Percentiles rank a stretch among this genome's conserved stretches.
Conservation (phyloP, 92 coral and sea anemone species). For the Porites cylindrica region DNA sequence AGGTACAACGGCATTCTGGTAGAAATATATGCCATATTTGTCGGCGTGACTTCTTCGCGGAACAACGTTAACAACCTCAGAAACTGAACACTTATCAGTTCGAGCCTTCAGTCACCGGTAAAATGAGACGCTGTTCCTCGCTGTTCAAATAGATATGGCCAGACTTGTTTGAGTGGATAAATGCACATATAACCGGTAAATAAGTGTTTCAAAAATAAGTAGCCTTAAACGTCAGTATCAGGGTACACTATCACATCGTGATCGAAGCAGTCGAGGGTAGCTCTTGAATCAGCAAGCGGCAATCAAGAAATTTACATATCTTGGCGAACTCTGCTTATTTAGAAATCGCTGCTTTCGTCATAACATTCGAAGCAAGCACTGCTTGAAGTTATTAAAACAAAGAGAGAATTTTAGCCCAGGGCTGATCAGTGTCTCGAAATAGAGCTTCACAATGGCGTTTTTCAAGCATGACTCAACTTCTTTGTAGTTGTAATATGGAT, state of each 20-base stretch:
- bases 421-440: not conserved
- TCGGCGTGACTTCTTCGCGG: not conserved
- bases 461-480: not conserved
- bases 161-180: not conserved
- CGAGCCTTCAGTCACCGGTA: not conserved
- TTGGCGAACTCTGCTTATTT: not conserved
- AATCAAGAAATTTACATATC: no score
- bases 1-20: not conserved
- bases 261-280: not conserved
- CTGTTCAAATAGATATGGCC: not conserved
- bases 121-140: no score
- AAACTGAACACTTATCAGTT: not conserved
- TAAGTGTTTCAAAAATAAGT: not conserved
- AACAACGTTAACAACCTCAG: no score
- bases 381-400: constrained; percentile 5
- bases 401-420: not conserved
- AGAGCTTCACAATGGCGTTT: not conserved
- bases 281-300: no score
- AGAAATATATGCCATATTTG: constrained; percentile 2
- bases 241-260: no score
- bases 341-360: constrained; percentile 8
- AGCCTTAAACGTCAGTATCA: not conserved
- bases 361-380: not conserved
- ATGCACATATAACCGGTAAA: not conserved
- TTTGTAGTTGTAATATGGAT: not conserved